These are phyloP conservation scores for Dermolepida albohirtum DNA, from an alignment of 2,888 invertebrate species.

Conservation along the genomic window DNA sequence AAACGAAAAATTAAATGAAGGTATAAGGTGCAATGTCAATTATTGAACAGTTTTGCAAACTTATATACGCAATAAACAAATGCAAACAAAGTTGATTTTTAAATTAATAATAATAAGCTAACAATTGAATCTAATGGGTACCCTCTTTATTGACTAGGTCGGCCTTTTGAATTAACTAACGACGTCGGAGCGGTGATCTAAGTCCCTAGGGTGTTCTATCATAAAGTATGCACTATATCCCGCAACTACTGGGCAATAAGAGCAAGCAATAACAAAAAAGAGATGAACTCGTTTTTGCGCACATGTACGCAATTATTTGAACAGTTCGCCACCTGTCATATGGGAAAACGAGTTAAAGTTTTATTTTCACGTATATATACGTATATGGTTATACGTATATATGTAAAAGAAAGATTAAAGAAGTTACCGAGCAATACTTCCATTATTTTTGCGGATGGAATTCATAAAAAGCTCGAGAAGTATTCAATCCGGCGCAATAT, in stretches of 20 bases:
- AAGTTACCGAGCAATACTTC: no score
- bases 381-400: no score
- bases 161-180: slow-evolving; percentile 47
- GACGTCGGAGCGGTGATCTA: slow-evolving; percentile 37
- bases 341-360: background rate
- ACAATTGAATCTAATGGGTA: slow-evolving; percentile 54
- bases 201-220: slow-evolving; percentile 47
- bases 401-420: no score
- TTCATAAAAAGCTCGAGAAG: no score
- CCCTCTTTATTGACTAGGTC: slow-evolving; percentile 46
- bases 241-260: slow-evolving; percentile 44
- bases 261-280: slow-evolving; percentile 30
- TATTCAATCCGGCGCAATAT: no score
- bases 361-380: no score
- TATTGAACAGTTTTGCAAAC: background rate
- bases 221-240: slow-evolving; percentile 10
- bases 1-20: background rate
- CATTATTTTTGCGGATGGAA: no score
- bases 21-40: background rate
- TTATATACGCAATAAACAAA: background rate
- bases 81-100: slow-evolving; percentile 33
- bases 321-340: slow-evolving; percentile 28
- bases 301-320: slow-evolving; percentile 46
- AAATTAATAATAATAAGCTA: slow-evolving; percentile 51
- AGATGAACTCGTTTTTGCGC: slow-evolving; percentile 46